These are phyloP conservation scores for Empidonax alnorum DNA, from an alignment of 2,113 vertebrate species.

Conservation along the genomic window DNA sequence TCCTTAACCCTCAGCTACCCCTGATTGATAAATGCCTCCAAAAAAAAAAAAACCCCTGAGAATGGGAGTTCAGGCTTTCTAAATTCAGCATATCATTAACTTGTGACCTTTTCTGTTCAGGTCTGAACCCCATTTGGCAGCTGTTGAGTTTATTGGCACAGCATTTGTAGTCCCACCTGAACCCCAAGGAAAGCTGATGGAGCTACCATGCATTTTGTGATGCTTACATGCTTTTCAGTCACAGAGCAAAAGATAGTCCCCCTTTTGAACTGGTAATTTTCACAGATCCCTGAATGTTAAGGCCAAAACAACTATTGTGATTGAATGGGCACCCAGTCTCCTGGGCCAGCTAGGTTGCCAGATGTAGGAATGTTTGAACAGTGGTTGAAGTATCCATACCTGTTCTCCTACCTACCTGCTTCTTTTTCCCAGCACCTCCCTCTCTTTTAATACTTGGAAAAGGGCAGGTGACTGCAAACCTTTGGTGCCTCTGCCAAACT, in stretches of 20 bases:
- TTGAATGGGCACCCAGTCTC: background rate
- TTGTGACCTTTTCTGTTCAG: background rate
- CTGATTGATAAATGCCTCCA: background rate
- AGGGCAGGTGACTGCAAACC: background rate
- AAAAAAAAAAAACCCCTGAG: background rate
- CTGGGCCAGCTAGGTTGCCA: background rate
- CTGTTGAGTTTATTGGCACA: background rate
- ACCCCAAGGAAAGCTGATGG: background rate
- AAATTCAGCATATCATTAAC: background rate
- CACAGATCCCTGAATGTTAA: background rate
- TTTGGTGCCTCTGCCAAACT: background rate
- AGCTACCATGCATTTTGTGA: background rate
- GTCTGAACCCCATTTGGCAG: background rate
- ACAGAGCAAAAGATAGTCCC: background rate
- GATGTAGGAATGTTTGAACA: background rate
- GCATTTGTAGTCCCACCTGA: background rate
- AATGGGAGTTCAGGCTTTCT: background rate
- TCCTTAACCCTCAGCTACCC: background rate
- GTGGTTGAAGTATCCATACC: background rate
- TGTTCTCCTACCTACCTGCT: background rate
- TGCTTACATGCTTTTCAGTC: background rate
- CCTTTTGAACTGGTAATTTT: background rate
- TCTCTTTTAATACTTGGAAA: background rate
- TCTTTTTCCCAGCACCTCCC: background rate
- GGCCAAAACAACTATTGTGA: background rate